phyloP scores from a whole-genome alignment of 64 coral and sea anemone genomes.

The Montipora cactus region DNA sequence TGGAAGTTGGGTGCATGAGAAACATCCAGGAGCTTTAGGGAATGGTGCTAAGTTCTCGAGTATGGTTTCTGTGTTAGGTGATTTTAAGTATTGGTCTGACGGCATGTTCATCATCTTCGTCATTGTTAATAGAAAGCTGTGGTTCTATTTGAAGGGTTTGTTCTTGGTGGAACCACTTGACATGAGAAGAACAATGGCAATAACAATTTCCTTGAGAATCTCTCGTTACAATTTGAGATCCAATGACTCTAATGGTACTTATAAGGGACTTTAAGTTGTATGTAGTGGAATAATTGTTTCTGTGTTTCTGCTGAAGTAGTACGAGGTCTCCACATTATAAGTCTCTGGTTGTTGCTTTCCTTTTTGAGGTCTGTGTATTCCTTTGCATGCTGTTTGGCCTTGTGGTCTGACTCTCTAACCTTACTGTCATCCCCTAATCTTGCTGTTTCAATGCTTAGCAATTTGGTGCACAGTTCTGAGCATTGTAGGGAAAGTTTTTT shows the following conservation, averaged over 20 bases:
- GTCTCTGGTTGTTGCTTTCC: constrained; percentile 8
- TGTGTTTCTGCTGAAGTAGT: constrained; percentile 36
- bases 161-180: constrained; percentile 12
- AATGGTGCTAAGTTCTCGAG: too few relatives aligned
- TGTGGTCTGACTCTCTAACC: not conserved
- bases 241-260: not conserved
- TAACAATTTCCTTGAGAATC: not conserved
- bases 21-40: too few relatives aligned
- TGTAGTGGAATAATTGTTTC: not conserved
- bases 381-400: constrained; percentile 21
- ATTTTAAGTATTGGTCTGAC: too few relatives aligned
- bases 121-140: not conserved
- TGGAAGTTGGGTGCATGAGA: too few relatives aligned
- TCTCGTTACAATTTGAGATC: constrained; percentile 18
- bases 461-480: constrained; percentile 47
- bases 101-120: too few relatives aligned
- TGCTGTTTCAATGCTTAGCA: not conserved
- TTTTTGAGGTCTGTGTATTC: constrained; percentile 30
- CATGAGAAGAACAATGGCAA: not conserved
- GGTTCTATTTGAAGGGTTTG: not conserved
- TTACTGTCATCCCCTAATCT: not conserved
- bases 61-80: too few relatives aligned
- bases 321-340: constrained; percentile 51
- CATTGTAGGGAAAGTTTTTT: constrained; percentile 21
- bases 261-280: not conserved